A percentile compares a stretch with the other conserved stretches of the same genome.
Evolutionary conservation across 2,113 vertebrate genomes (phyloP).

Genomic region (Recurvirostra avosetta): DNA sequence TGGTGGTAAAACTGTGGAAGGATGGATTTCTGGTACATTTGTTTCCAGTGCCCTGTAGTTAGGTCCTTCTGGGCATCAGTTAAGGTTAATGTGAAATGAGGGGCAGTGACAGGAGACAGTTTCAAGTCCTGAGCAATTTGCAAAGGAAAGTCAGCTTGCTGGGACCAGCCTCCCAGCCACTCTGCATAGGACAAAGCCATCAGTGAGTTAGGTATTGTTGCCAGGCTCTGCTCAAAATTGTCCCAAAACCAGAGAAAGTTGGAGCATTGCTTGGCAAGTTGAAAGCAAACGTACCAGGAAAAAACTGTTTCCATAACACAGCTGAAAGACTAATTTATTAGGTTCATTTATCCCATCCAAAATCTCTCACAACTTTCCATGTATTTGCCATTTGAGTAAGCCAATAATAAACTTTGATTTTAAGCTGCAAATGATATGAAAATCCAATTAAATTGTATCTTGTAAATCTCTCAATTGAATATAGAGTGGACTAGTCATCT

Average conservation of each 20-base stretch:
- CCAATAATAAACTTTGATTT: conserved; percentile 2
- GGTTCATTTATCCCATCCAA: not conserved
- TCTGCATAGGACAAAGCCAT: not conserved
- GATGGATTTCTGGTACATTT: conserved; percentile 54
- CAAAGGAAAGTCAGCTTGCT: not conserved
- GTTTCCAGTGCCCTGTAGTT: conserved; percentile 29
- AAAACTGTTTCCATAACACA: not conserved
- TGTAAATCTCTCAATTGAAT: not conserved
- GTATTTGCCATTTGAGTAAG: not conserved
- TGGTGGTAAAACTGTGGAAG: conserved; percentile 40
- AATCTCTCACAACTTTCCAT: not conserved
- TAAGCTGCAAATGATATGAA: not conserved
- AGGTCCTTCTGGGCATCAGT: conserved; percentile 14
- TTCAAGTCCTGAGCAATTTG: conserved; percentile 22
- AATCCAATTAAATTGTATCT: not conserved
- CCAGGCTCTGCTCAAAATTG: not conserved
- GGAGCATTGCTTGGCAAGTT: not conserved
- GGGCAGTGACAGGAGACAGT: not conserved
- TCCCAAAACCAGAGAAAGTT: not conserved
- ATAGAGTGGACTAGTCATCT: not conserved
- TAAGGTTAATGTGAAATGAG: conserved; percentile 29
- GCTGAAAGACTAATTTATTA: not conserved
- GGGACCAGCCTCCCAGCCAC: not conserved
- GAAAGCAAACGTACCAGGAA: not conserved
- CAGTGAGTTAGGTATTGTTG: not conserved